These are phyloP conservation scores for Anthopleura sola DNA, from an alignment of 64 coral and sea anemone genomes.

Conservation along the genomic window DNA sequence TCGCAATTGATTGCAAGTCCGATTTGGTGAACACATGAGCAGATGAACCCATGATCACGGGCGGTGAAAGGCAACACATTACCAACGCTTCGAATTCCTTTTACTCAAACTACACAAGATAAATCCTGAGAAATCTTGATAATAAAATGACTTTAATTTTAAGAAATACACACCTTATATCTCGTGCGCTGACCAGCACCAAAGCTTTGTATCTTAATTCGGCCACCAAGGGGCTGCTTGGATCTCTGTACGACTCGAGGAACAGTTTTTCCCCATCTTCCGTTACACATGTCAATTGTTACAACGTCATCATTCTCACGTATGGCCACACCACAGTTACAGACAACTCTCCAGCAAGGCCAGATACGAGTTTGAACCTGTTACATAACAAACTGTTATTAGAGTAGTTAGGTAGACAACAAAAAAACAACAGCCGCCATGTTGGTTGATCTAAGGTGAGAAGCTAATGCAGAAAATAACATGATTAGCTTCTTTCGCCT, in stretches of 20 bases:
- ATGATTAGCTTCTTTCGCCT: no score
- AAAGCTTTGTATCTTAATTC: conserved; percentile 54
- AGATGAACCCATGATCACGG: no score
- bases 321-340: conserved; percentile 89
- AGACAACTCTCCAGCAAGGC: conserved; percentile 93
- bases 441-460: no score
- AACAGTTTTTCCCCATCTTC: conserved; percentile 45
- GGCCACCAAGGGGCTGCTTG: conserved; percentile 51
- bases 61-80: no score
- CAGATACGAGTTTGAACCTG: conserved; percentile 87
- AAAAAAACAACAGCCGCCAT: no score
- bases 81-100: no score
- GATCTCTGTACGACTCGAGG: conserved; percentile 77
- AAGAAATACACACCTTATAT: conserved; percentile 50
- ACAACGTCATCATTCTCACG: conserved; percentile 85
- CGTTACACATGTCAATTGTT: conserved; percentile 78
- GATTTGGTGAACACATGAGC: no score
- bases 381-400: not conserved
- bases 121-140: not conserved
- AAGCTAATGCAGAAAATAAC: no score
- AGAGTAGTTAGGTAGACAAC: no score
- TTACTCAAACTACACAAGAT: no score
- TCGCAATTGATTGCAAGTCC: no score
- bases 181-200: conserved; percentile 64
- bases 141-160: not conserved